These are phyloP conservation scores for Andrena fulva DNA, from an alignment of 2,888 invertebrate genomes.

Conservation along the genomic window DNA sequence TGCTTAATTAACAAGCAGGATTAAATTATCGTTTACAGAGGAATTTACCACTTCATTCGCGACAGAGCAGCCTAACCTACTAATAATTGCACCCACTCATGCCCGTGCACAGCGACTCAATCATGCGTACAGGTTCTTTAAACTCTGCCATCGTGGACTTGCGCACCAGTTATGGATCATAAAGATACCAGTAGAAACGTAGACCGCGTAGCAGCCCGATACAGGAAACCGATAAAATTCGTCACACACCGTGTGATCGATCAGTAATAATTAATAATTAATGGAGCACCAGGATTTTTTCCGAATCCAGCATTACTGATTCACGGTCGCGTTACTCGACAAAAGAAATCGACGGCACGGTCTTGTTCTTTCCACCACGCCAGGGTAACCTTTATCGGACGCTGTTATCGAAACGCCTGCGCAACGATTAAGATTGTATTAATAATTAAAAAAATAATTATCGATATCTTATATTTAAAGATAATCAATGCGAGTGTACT, in stretches of 20 bases:
- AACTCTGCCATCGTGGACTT: background rate
- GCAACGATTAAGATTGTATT: slow-evolving; percentile 40
- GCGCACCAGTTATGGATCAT: background rate
- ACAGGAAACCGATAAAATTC: slow-evolving; percentile 54
- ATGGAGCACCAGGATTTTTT: slow-evolving; percentile 3
- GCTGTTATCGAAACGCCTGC: slow-evolving; percentile 42
- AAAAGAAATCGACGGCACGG: slow-evolving; percentile 22
- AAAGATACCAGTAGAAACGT: slow-evolving; percentile 36
- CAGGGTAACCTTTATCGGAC: slow-evolving; percentile 25
- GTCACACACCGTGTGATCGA: slow-evolving; percentile 30
- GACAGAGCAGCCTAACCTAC: background rate
- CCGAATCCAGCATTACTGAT: slow-evolving; percentile 28
- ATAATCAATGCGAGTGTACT: slow-evolving; percentile 8
- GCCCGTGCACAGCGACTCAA: background rate
- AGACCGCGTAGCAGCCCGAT: slow-evolving; percentile 14
- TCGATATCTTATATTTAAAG: slow-evolving; percentile 31
- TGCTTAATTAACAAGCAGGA: background rate
- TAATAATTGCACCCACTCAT: background rate
- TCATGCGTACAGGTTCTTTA: background rate
- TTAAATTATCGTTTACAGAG: background rate
- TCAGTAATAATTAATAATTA: slow-evolving; percentile 33
- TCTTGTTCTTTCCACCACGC: slow-evolving; percentile 14
- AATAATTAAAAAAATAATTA: slow-evolving; percentile 61
- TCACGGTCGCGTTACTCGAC: slow-evolving; percentile 9
- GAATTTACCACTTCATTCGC: background rate